Evolutionary conservation across 2,797 vertebrate species (phyloP).

Genomic region (Halcyon chelicuti): DNA sequence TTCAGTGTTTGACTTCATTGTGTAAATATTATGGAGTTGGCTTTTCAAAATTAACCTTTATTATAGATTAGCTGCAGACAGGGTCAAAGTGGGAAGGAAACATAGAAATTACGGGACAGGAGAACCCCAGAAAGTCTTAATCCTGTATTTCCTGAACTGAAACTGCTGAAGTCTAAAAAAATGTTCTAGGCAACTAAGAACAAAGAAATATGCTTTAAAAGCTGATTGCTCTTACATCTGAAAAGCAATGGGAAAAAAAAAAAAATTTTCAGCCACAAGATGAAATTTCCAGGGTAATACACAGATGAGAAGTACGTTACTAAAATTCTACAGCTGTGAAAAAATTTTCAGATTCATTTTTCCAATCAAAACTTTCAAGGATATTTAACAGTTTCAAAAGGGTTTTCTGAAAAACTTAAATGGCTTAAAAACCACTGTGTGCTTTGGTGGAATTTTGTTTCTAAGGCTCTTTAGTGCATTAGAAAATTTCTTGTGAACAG

Average conservation of each 20-base stretch:
- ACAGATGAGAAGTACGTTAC: not conserved
- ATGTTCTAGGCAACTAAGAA: not conserved
- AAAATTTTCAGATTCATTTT: not conserved
- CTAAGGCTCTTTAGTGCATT: not conserved
- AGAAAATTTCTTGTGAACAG: not conserved
- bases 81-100: conserved; percentile 9
- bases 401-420: not conserved
- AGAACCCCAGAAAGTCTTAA: conserved; percentile 25
- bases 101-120: conserved; percentile 16
- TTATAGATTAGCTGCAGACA: conserved; percentile 69
- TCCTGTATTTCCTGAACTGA: not conserved
- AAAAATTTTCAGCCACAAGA: not conserved
- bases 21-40: conserved; percentile 71
- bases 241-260: not conserved
- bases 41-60: conserved; percentile 75
- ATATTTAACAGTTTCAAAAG: not conserved
- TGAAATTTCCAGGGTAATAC: not conserved
- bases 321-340: not conserved
- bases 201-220: not conserved
- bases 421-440: not conserved
- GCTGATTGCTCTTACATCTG: not conserved
- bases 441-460: not conserved
- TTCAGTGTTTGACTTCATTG: conserved; percentile 74
- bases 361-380: not conserved
- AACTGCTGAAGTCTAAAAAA: conserved; percentile 22